Evolutionary conservation across 2,113 vertebrate genomes (phyloP).

Genomic region (Machaerirhynchus nigripectus): DNA sequence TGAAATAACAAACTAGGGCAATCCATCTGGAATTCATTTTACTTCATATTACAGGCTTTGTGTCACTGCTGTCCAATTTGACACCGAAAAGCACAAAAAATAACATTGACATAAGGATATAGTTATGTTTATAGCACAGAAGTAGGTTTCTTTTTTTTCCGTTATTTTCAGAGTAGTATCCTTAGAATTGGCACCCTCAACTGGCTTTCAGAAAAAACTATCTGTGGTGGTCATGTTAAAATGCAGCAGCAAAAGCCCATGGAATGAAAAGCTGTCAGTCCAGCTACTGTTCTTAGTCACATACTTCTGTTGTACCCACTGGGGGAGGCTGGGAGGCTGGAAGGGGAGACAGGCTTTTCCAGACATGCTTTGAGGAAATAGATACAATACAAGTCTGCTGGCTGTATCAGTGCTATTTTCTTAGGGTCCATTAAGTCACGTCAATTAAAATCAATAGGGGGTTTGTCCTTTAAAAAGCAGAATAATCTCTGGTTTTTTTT

Average conservation of each 20-base stretch:
- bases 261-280: not conserved
- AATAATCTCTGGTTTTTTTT: not conserved
- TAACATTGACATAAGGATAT: constrained; percentile 67
- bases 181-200: constrained; percentile 25
- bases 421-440: not conserved
- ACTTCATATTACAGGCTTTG: constrained; percentile 36
- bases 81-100: constrained; percentile 59
- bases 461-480: not conserved
- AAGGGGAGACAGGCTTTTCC: not conserved
- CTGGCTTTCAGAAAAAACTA: constrained; percentile 8
- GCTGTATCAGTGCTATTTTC: not conserved
- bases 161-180: constrained; percentile 50
- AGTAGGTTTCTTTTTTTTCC: not conserved
- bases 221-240: not conserved
- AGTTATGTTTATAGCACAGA: constrained; percentile 57
- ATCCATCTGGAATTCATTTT: constrained; percentile 69
- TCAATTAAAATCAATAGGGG: not conserved
- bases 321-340: not conserved
- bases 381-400: not conserved
- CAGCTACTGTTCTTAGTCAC: not conserved
- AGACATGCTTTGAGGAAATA: not conserved
- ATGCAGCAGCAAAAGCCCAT: not conserved
- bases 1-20: constrained; percentile 52
- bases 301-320: not conserved
- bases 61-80: constrained; percentile 67